These are phyloP conservation scores for Napeogenes sylphis DNA, from an alignment of 2,888 invertebrate genomes.

Conservation along the genomic window DNA sequence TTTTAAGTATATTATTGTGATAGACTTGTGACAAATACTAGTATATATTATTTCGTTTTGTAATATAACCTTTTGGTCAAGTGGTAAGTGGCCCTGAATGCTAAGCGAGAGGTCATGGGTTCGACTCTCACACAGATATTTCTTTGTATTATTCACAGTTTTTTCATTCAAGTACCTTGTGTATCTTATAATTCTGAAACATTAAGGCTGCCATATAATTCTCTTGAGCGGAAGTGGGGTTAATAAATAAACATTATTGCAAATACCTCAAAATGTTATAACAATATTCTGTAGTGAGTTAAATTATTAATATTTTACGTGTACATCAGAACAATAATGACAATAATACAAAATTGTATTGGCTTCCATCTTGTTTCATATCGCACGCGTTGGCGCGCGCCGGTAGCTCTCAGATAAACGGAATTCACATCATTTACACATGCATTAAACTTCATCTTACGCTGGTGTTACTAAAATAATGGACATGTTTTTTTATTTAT, in stretches of 20 bases:
- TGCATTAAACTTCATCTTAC: background rate
- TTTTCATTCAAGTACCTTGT: no score
- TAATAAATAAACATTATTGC: constrained; percentile 2
- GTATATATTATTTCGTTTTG: no score
- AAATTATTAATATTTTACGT: constrained; percentile 29
- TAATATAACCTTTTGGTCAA: no score
- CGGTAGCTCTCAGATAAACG: constrained; percentile 36
- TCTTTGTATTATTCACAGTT: no score
- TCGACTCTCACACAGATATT: no score
- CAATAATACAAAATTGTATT: constrained; percentile 44
- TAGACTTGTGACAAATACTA: no score
- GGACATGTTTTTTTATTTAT: no score
- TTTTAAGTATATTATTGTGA: no score
- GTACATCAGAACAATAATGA: constrained; percentile 42
- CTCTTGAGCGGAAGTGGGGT: background rate
- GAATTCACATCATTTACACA: background rate
- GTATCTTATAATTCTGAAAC: no score
- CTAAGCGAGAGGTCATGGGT: no score
- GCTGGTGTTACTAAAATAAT: background rate
- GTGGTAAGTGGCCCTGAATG: no score
- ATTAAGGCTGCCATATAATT: no score
- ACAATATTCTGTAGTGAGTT: background rate
- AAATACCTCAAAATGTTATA: constrained; percentile 1
- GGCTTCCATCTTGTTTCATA: constrained; percentile 39
- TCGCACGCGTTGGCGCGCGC: constrained; percentile 41